Base-by-base conservation (phyloP, 2,113 vertebrate genomes). In the Clarias batrachus region DNA sequence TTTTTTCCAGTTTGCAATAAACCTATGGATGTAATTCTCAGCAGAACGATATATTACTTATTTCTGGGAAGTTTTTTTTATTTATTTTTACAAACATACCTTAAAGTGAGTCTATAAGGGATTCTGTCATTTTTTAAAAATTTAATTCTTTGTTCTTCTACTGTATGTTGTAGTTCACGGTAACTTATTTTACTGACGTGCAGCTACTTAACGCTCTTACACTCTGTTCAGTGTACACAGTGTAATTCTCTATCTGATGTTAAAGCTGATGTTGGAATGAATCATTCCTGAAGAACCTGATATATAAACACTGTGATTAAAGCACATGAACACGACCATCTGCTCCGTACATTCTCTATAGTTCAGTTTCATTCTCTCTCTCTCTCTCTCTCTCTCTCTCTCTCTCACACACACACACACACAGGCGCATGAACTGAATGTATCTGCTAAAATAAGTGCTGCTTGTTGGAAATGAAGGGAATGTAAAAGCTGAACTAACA, bases 381-480 rank as follows among this genome's bases (percentile, higher is more conserved):
- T 21, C 16, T 71, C 6, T 19, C 1, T 33, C 68, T 33, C 12
- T 41, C 41, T 71, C 16, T 37, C 19, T 21, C 17, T 71, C 7
- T 9, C 6, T 19, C n/a, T n/a, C 23, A 66, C 9, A n/a, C 62
- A 66, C 63, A 25, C n/a, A 37, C 30, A 33, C 14, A 41, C 16
- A 21, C 33, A 23, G 17, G 13, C 37, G 13, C 27, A 52, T 82
- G 16, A 37, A 68, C 81, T 12, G 48, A 70, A 60, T 79, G 62
- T 83, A 79, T 82, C 57, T 48, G 27, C 7, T 63, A 4, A 30
- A 60, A 14, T 25, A 10, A 41, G 30, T 66, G 71, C 71, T 59
- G 80, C 59, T 77, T 1, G 83, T 87, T 82, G 81, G 30, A 65
- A 57, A 66, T 10, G 6, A 56, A 62, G 74, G 48, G 63, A 82